Base-by-base conservation (phyloP, 1,140 invertebrate species). In the Drosophila arawakana region DNA sequence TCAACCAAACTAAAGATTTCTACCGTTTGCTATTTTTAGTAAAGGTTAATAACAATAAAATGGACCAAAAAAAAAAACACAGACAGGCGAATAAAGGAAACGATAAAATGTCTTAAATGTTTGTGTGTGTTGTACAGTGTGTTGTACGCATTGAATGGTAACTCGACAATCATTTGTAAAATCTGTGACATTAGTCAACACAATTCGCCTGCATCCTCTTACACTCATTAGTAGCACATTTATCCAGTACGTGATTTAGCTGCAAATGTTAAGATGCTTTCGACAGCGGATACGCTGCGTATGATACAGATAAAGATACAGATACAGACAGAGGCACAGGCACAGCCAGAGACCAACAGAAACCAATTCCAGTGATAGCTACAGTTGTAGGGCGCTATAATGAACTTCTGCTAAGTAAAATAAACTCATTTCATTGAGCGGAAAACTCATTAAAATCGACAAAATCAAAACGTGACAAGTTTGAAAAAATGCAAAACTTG, bases 141-240 rank as follows among this genome's bases (percentile, higher is more conserved):
- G 50, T 39, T 39, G 7, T 30, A 9, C 10, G 34, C 34, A 25
- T 18, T 50, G 5, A 43, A 11, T 30, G 41, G 35, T 46, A 63
- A 49, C 63, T 71, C 73, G 70, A 80, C 80, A 88, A 80, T 80
- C 82, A 88, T 83, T 88, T 80, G 73, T 72, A 78, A 86, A 88
- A 88, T 88, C 80, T 83, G 84, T 71, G 76, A 67, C 76, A 89
- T 88, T 89, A 83, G 83, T 86, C 83, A 49, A 35, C 39, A 57
- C 73, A 7, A 58, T 47, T 61, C 44, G 25, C 58, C 41, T 63
- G 68, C 66, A 78, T 74, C 47, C 73, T 79, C 79, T 72, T 65
- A 76, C 70, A 73, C 83, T 88, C 83, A 88, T 88, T 88, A 88
- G 83, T 88, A 89, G 83, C 83, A 88, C 83, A 88, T 88, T 88